Conservation (phyloP, 2,113 vertebrate species). For the Xerus inauris region DNA sequence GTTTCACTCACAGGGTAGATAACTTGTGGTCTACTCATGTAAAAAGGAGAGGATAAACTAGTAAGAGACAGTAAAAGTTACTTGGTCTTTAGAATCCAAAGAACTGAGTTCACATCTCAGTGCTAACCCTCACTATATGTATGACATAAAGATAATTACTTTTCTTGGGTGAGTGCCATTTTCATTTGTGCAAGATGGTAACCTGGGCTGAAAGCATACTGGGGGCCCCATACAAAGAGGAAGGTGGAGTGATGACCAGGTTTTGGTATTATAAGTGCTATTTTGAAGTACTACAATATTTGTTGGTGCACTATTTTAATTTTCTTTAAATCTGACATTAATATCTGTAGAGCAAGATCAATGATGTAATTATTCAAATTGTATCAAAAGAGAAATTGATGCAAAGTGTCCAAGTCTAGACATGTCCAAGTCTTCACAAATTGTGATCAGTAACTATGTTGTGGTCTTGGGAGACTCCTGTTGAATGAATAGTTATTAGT, state of each 20-base stretch:
- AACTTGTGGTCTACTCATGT: neutral
- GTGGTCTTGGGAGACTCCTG: neutral
- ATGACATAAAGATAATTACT: neutral
- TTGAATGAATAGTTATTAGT: constrained; percentile 19
- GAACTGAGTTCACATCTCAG: neutral
- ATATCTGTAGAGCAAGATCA: constrained; percentile 27
- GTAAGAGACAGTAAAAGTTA: neutral
- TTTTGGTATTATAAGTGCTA: neutral
- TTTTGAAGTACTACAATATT: neutral
- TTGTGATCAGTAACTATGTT: neutral
- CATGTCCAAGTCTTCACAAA: neutral
- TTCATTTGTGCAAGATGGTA: neutral
- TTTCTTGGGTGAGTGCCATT: neutral
- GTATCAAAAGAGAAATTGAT: constrained; percentile 24
- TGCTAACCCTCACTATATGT: neutral
- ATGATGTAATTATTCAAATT: constrained; percentile 60
- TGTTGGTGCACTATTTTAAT: neutral
- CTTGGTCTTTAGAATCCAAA: neutral
- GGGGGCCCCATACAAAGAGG: neutral
- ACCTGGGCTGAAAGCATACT: neutral
- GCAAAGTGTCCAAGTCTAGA: constrained; percentile 4
- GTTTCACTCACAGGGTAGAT: neutral
- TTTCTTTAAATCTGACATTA: neutral
- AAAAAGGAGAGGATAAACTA: neutral
- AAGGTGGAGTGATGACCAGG: neutral